Evolutionary conservation across 2,888 invertebrate genomes (phyloP).

Genomic region (Amiota mariae): DNA sequence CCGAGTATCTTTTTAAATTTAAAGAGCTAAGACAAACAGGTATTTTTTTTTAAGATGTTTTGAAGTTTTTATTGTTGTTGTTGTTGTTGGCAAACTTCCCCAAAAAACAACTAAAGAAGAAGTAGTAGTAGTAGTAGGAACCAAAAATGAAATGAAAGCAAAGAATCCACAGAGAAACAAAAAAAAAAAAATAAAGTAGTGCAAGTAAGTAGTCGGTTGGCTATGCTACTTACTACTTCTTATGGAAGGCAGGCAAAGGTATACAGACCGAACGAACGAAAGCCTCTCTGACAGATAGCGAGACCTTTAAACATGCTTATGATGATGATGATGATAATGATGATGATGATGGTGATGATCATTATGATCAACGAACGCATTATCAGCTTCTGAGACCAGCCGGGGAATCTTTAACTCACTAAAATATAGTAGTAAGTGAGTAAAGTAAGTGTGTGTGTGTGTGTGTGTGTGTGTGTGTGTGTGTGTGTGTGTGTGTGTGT

Average conservation of each 20-base stretch:
- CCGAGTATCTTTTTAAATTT: slow-evolving; percentile 21
- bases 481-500: background rate
- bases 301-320: slow-evolving; percentile 24
- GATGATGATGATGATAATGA: slow-evolving; percentile 7
- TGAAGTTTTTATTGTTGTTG: no score
- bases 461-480: background rate
- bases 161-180: slow-evolving; percentile 18
- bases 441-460: background rate
- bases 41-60: background rate
- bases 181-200: slow-evolving; percentile 15
- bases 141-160: slow-evolving; percentile 28
- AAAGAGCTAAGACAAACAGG: slow-evolving; percentile 30
- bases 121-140: background rate
- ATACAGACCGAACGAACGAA: background rate
- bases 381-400: slow-evolving; percentile 24
- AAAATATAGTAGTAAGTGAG: background rate
- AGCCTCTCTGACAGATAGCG: background rate
- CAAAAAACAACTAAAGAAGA: slow-evolving; percentile 18
- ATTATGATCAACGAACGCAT: slow-evolving; percentile 21
- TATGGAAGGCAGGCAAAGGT: background rate
- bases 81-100: slow-evolving; percentile 17
- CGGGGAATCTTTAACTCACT: background rate
- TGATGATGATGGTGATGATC: slow-evolving; percentile 11
- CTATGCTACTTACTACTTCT: slow-evolving; percentile 6
- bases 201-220: slow-evolving; percentile 2